These are phyloP conservation scores for Cyclophora albipunctata DNA, from an alignment of 2,888 invertebrate genomes.

Conservation along the genomic window DNA sequence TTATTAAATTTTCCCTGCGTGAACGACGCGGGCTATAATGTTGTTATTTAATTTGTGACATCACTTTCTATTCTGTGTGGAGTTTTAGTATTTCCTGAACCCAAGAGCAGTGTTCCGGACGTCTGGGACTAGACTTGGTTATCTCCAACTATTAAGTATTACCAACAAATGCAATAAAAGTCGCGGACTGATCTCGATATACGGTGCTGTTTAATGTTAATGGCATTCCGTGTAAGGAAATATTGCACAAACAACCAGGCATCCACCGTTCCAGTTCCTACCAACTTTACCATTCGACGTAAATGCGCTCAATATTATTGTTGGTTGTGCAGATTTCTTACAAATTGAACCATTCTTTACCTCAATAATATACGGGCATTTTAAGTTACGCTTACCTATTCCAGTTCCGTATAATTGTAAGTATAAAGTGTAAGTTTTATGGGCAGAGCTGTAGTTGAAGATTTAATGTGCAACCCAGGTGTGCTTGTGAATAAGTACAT, in stretches of 20 bases:
- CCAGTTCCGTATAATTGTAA: too few relatives aligned
- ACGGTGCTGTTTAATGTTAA: slow-evolving; percentile 8
- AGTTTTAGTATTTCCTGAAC: slow-evolving; percentile 2
- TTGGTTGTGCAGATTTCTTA: background rate
- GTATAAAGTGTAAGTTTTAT: slow-evolving; percentile 2
- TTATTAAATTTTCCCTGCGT: slow-evolving; percentile 9
- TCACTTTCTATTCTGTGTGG: slow-evolving; percentile 8
- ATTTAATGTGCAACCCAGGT: slow-evolving; percentile 14
- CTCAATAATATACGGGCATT: too few relatives aligned
- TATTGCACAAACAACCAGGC: slow-evolving; percentile 9
- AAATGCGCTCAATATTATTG: slow-evolving; percentile 7
- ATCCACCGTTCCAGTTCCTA: slow-evolving; percentile 8
- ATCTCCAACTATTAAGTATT: slow-evolving; percentile 4
- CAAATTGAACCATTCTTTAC: background rate
- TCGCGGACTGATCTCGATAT: slow-evolving; percentile 3
- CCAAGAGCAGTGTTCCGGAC: slow-evolving; percentile 1
- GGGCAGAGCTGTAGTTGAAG: slow-evolving; percentile 6
- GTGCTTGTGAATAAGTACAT: slow-evolving; percentile 9
- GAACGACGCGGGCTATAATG: too few relatives aligned
- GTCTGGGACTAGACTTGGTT: slow-evolving; percentile 1
- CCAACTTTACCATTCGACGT: slow-evolving; percentile 7
- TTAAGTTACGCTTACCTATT: too few relatives aligned
- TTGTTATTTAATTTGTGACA: background rate
- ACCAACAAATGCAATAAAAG: slow-evolving; percentile 7
- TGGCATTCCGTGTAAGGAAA: slow-evolving; percentile 7